Evolutionary conservation across 2,888 invertebrate species (phyloP), one percentile per base, ranked within the genome.

Genomic region (Coelinius sp.): DNA sequence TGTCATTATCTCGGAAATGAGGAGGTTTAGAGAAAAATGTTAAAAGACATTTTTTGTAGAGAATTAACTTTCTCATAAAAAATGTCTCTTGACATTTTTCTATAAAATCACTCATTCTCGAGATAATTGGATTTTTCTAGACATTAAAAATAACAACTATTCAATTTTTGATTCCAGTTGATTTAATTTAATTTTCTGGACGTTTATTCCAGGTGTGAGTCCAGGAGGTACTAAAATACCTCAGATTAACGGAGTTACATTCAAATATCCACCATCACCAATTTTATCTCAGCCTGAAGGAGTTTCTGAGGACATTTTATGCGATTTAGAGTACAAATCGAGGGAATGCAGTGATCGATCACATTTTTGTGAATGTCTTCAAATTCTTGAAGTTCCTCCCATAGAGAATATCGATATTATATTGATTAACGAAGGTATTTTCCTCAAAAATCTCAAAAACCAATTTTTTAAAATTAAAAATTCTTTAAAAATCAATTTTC

Each of bases 201-300:
- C 4, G 12, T 65, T n/a, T 53, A 74, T 74, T 64, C 38, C 67
- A 82, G 83, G 81, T 62, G 56, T 68, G 7, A 41, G 27, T 0
- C 65, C 46, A 20, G 73, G 68, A 24, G 77, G 65, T 0, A 70
- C 62, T 7, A 79, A 69, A 44, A 80, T 88, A 0, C 86, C 88
- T 0, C 92, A 92, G 85, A 90, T 93, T 70, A 92, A 92, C 81
- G 85, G 88, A 53, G 91, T 92, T 78, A 90, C 89, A 22, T 91
- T 92, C 80, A 85, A 90, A 0, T 91, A 90, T 69, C 92, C 92
- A 0, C 89, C 90, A 59, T 88, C 89, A 0, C 92, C 92, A 0
- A 87, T 91, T 24, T 82, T 93, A 7, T 85, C 91, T 2, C 91
- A 90, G 74, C 89, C 89, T 0, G 82, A 86, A 0, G 89, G 90